These are phyloP conservation scores for Olivierus martensii DNA, from an alignment of 1,140 invertebrate species.

Conservation along the genomic window DNA sequence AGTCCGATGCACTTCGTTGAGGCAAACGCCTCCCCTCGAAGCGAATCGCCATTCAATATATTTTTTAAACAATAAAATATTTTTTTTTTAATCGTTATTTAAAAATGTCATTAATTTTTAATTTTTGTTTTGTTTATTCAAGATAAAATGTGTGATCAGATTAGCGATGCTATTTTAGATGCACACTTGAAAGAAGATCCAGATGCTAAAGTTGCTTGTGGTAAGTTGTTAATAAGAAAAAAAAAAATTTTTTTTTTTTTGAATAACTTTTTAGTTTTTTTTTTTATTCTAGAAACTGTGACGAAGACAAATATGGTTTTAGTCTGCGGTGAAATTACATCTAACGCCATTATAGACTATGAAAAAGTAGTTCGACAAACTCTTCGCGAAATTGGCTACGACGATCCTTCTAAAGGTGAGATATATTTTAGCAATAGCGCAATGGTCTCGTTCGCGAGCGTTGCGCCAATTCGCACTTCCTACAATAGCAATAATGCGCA, in stretches of 20 bases:
- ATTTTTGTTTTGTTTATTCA: conserved; percentile 16
- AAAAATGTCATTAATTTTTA: neutral
- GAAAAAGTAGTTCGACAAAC: conserved; percentile 90
- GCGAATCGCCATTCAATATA: too few species aligned
- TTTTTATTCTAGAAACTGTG: conserved; percentile 22
- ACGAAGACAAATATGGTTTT: conserved; percentile 40
- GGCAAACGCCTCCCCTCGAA: too few species aligned
- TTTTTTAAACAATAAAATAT: too few species aligned
- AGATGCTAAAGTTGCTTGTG: conserved; percentile 95
- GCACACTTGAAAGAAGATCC: conserved; percentile 93
- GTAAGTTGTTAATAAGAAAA: too few species aligned
- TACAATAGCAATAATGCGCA: too few species aligned
- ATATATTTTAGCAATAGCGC: too few species aligned
- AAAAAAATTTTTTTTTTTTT: too few species aligned
- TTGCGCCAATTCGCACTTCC: too few species aligned
- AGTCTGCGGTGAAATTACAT: conserved; percentile 44
- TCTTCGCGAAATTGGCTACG: conserved; percentile 92
- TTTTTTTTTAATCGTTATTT: too few species aligned
- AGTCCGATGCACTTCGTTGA: too few species aligned
- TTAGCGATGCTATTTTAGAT: conserved; percentile 97
- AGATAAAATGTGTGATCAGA: conserved; percentile 99
- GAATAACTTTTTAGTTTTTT: too few species aligned
- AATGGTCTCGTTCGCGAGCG: too few species aligned
- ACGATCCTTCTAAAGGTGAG: conserved; percentile 75
- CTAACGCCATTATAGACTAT: conserved; percentile 79